Percentiles rank a stretch among this genome's conserved stretches.
Evolutionary conservation across 2,113 vertebrate species (phyloP).

Genomic region (Phaetusa simplex): DNA sequence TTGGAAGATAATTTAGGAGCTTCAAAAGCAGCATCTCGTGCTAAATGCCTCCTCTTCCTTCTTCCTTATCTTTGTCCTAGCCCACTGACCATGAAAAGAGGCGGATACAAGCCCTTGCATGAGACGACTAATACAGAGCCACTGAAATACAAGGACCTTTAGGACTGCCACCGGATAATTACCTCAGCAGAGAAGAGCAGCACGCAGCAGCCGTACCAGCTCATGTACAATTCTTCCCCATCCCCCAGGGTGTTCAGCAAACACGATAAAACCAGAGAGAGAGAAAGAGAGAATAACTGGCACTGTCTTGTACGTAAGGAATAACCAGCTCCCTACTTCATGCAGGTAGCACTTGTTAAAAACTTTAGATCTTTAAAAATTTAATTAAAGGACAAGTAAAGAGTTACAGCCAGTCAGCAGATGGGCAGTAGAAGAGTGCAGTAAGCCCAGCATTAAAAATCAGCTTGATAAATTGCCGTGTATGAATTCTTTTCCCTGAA

Average conservation of each 20-base stretch:
- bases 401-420: neutral
- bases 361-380: neutral
- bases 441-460: neutral
- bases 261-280: neutral
- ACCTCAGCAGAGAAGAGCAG: neutral
- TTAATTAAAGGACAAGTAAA: neutral
- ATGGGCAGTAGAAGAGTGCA: neutral
- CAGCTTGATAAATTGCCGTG: neutral
- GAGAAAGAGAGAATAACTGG: neutral
- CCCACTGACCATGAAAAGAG: neutral
- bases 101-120: neutral
- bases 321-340: neutral
- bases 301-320: neutral
- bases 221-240: neutral
- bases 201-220: neutral
- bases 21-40: neutral
- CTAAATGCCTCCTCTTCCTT: neutral
- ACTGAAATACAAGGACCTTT: neutral
- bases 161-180: neutral
- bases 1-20: neutral
- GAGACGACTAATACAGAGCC: neutral
- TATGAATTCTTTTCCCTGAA: neutral
- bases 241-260: neutral
- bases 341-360: neutral
- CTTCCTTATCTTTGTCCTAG: neutral